Evolutionary conservation across 2,113 vertebrate species (phyloP).

Genomic region (Marmota flaviventris): DNA sequence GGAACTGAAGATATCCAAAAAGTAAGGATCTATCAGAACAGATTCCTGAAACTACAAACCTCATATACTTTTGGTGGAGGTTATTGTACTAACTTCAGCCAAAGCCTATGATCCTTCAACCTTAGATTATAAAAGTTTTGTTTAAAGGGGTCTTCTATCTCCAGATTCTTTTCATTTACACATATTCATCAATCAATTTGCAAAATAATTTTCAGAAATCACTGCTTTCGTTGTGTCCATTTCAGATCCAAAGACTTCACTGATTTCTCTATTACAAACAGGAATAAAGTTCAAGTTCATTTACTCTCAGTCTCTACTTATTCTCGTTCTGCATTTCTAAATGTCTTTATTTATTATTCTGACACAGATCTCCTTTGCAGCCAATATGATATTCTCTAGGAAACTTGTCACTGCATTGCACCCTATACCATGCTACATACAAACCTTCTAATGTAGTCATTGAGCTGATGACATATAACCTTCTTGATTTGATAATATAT

Average conservation of each 20-base stretch:
- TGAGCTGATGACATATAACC: background rate
- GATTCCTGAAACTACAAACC: background rate
- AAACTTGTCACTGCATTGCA: background rate
- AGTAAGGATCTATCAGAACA: background rate
- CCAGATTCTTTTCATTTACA: background rate
- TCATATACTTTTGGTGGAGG: background rate
- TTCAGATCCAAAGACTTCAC: background rate
- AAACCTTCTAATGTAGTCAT: background rate
- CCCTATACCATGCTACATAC: background rate
- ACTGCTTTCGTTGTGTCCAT: background rate
- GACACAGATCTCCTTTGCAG: background rate
- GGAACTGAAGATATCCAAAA: background rate
- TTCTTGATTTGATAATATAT: background rate
- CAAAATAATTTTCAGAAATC: constrained; percentile 2
- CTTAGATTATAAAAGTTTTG: background rate
- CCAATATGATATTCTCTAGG: background rate
- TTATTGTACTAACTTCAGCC: background rate
- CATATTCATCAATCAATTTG: background rate
- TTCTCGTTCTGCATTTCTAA: background rate
- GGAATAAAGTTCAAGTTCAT: background rate
- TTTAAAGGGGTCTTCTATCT: background rate
- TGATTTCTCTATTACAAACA: background rate
- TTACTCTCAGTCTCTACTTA: background rate
- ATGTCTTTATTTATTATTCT: background rate
- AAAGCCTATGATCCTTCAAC: background rate